Evolutionary conservation across 1,140 invertebrate species (phyloP).

Genomic region (Lucilia sericata): DNA sequence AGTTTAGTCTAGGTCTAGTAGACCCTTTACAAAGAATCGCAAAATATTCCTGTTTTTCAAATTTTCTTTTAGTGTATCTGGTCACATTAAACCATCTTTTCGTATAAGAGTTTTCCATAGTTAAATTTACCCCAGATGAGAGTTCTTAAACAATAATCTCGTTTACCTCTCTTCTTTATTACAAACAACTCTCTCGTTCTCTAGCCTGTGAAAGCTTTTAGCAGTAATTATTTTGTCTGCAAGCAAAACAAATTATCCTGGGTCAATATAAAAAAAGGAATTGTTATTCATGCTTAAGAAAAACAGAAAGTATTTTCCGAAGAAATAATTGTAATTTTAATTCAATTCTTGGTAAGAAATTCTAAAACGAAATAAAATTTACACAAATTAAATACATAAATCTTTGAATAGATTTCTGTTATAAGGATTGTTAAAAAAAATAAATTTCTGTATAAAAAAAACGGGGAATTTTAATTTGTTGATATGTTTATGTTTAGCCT

Average conservation of each 20-base stretch:
- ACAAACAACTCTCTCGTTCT: no score
- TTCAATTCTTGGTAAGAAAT: neutral
- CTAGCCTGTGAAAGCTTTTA: neutral
- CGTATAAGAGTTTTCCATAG: no score
- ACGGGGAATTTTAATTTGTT: no score
- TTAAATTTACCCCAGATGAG: no score
- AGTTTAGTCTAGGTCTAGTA: no score
- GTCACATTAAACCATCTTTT: no score
- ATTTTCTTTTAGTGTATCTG: no score
- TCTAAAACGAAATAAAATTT: neutral
- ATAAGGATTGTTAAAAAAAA: neutral
- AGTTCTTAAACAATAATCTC: no score
- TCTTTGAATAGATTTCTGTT: neutral
- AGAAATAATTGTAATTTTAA: neutral
- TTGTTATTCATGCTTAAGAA: neutral
- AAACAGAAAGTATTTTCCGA: neutral
- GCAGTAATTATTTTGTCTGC: neutral
- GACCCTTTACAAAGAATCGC: no score
- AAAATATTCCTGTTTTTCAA: no score
- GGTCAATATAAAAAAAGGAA: slow-evolving; percentile 36
- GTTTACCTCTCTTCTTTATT: no score
- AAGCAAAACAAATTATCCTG: slow-evolving; percentile 26
- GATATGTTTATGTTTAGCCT: neutral
- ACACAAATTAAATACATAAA: neutral
- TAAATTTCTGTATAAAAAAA: no score